Conservation (phyloP, 1,140 invertebrate genomes). For the Panonychus citri region DNA sequence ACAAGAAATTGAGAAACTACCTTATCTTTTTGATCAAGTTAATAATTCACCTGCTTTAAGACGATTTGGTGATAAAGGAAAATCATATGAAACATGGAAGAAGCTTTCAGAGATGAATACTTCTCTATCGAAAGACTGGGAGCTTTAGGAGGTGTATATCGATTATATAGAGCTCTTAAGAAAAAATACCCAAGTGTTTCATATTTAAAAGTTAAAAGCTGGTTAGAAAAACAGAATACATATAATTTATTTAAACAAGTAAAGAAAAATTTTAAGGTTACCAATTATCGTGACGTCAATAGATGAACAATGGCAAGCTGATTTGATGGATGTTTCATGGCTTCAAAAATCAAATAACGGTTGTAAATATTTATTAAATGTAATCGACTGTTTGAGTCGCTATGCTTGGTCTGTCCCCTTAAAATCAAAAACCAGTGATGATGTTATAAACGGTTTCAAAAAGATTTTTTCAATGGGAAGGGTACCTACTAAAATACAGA, state of each 20-base stretch:
- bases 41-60: no score
- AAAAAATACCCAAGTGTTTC: no score
- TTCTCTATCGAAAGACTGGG: no score
- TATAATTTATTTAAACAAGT: not conserved
- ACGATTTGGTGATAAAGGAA: no score
- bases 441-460: not conserved
- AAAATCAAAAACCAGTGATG: not conserved
- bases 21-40: no score
- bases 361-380: not conserved
- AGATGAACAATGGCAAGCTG: not conserved
- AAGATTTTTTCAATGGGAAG: not conserved
- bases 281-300: not conserved
- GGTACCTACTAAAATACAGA: not conserved
- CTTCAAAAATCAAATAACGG: not conserved
- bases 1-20: no score
- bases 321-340: not conserved
- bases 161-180: no score
- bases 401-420: not conserved
- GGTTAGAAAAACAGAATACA: not conserved
- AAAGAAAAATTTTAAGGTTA: not conserved
- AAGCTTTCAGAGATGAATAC: no score
- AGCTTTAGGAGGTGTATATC: no score
- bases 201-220: not conserved
- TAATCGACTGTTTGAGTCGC: not conserved
- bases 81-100: no score